phyloP scores from a whole-genome alignment of 2,888 invertebrate genomes.

The Epinotia nisella region DNA sequence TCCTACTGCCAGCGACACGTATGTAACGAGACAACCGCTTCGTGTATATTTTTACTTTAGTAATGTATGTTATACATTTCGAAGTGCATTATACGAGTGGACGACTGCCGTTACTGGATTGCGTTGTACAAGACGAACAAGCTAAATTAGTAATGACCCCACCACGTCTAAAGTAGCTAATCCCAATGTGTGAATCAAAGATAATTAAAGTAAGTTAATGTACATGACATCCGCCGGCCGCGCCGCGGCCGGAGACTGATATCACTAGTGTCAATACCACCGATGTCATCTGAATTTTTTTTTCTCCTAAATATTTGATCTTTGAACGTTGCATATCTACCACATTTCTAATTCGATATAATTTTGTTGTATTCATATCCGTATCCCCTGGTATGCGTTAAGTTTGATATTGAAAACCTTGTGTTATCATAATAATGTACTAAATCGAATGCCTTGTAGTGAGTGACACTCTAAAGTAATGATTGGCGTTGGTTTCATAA shows the following conservation, averaged over 20 bases:
- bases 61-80: conserved; percentile 63
- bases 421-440: conserved; percentile 76
- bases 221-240: conserved; percentile 62
- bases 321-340: conserved; percentile 84
- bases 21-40: conserved; percentile 74
- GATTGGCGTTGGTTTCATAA: conserved; percentile 75
- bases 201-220: conserved; percentile 54
- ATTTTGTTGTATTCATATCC: conserved; percentile 79
- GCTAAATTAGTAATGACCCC: conserved; percentile 69
- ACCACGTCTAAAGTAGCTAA: conserved; percentile 62
- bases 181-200: conserved; percentile 55
- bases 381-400: conserved; percentile 73
- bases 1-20: conserved; percentile 79
- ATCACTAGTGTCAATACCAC: conserved; percentile 74
- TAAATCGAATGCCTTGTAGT: conserved; percentile 74
- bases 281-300: conserved; percentile 77
- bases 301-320: conserved; percentile 71
- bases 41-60: conserved; percentile 72
- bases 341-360: conserved; percentile 82
- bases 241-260: conserved; percentile 68
- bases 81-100: conserved; percentile 57
- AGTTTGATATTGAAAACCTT: conserved; percentile 72
- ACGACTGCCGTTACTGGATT: conserved; percentile 60
- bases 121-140: conserved; percentile 71
- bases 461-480: conserved; percentile 74